Percentiles rank a stretch among this genome's conserved stretches.
phyloP scores from a whole-genome alignment of 1,140 invertebrate genomes.

The Drosophila punjabiensis region DNA sequence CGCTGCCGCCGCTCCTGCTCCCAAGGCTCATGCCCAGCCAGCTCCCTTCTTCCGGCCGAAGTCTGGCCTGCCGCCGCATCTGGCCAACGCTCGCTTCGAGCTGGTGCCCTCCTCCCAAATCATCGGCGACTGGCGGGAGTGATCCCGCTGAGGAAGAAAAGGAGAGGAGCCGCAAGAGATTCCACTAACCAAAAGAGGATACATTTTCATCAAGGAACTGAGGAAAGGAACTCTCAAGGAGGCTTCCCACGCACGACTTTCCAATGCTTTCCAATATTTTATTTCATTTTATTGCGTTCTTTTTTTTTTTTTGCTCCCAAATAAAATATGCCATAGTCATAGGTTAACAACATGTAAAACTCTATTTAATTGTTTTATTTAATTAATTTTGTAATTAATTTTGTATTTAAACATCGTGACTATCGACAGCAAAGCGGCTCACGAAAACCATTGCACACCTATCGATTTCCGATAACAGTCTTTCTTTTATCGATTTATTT shows the following conservation, averaged over 20 bases:
- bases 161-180: not conserved
- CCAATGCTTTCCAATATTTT: not conserved
- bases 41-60: slow-evolving; percentile 33
- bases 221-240: not conserved
- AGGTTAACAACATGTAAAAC: not conserved
- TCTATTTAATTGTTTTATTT: not conserved
- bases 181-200: slow-evolving; percentile 1
- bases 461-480: not conserved
- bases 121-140: slow-evolving; percentile 75
- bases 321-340: slow-evolving; percentile 32
- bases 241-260: not conserved
- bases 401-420: not conserved
- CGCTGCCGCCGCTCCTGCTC: not conserved
- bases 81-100: slow-evolving; percentile 63
- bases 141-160: not conserved
- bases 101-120: slow-evolving; percentile 77
- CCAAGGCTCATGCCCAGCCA: not conserved
- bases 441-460: not conserved
- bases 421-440: not conserved
- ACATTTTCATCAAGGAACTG: not conserved
- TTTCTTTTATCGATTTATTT: not conserved
- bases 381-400: not conserved
- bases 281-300: slow-evolving; percentile 3
- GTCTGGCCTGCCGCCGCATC: slow-evolving; percentile 54
- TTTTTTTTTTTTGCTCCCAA: slow-evolving; percentile 20